Base-by-base conservation (phyloP, 2,888 invertebrate genomes). In the Bombylius discolor region DNA sequence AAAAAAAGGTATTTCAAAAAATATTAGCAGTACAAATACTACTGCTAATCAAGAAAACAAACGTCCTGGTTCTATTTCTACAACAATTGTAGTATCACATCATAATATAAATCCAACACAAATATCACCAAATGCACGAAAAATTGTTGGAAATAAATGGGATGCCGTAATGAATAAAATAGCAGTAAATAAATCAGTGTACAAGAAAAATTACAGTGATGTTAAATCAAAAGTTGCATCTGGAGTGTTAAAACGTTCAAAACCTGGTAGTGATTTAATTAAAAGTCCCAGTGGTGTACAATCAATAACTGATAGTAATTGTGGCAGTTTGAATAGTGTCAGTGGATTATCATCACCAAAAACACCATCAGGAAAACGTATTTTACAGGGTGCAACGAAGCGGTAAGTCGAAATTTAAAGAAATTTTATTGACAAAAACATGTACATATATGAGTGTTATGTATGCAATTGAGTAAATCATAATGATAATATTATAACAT, bases 111-210 rank as follows among this genome's bases (percentile, higher is more conserved):
- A 42, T 42, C 1, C 12, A 42, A 11, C 39, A 11, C 39, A 42
- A 11, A 42, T 9, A 49, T 49, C 23, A 14, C 14, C 49, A n/a
- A 34, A 8, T 36, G 7, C 36, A 39, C 14, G 45, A 14, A 45
- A 45, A 45, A 5, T 14, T 14, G 12, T 68, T 52, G 67, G 69
- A 47, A 74, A 74, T 31, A 81, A 88, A 63, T 89, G 92, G 81
- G 90, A 90, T 67, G 82, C 86, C 53, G 90, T 92, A 52, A 85
- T 88, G 82, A 87, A 85, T 72, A 87, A 87, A 72, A 87, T 89
- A 59, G 83, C 84, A 48, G 83, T 83, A 62, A 82, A 81, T 58
- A 82, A 84, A 64, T 79, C 76, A 52, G 86, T 88, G 64, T 78
- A 79, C 46, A 85, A 86, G 68, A 81, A 85, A 12, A 83, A 84